Conservation (phyloP, 2,113 vertebrate species). For the Nothocercus nigrocapillus region DNA sequence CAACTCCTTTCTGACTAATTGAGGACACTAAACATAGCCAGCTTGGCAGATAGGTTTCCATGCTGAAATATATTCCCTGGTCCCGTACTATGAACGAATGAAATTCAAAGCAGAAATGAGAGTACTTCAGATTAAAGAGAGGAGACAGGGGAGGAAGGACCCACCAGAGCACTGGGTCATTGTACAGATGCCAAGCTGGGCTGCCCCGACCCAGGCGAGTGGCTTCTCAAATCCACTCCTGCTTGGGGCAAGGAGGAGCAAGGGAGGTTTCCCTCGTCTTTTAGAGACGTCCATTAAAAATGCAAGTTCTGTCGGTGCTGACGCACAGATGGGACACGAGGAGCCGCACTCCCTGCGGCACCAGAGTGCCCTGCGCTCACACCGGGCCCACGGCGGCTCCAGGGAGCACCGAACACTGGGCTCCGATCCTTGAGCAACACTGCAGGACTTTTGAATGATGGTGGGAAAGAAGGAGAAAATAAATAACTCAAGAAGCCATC, state of each 20-base stretch:
- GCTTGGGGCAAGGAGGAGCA: neutral
- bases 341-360: neutral
- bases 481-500: neutral
- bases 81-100: neutral
- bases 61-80: neutral
- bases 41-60: neutral
- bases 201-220: neutral
- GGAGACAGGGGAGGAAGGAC: rapidly evolving
- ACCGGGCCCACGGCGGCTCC: neutral
- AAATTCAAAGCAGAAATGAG: neutral
- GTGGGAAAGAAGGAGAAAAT: constrained; percentile 41
- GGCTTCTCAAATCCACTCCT: neutral
- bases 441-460: neutral
- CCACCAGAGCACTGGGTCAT: neutral
- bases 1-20: neutral
- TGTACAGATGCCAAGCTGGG: neutral
- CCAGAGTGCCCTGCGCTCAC: neutral
- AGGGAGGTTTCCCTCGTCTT: constrained; percentile 11
- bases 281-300: neutral
- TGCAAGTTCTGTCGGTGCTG: neutral
- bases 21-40: neutral
- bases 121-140: neutral
- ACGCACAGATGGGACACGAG: neutral
- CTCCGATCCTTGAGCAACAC: neutral
- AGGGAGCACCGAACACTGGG: neutral